These are phyloP conservation scores for Aphidius ervi DNA, from an alignment of 1,140 invertebrate genomes.

Conservation along the genomic window DNA sequence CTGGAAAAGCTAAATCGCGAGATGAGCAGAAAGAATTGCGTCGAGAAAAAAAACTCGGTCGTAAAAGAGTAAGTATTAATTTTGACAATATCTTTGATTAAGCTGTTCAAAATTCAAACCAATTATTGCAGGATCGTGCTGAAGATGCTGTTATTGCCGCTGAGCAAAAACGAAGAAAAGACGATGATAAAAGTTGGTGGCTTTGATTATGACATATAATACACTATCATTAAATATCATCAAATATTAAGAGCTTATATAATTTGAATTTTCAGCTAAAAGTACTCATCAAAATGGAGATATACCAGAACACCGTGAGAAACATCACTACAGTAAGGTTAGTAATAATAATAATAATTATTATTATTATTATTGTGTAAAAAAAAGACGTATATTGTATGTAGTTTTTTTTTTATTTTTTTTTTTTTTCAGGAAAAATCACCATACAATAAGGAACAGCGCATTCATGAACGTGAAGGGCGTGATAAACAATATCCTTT, in stretches of 20 bases:
- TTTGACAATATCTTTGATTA: slow-evolving; percentile 13
- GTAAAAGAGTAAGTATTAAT: slow-evolving; percentile 62
- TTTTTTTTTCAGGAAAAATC: slow-evolving; percentile 65
- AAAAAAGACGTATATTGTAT: not conserved
- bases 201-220: not conserved
- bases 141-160: slow-evolving; percentile 59
- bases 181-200: slow-evolving; percentile 67
- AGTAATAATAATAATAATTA: slow-evolving; percentile 28
- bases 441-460: slow-evolving; percentile 57
- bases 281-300: slow-evolving; percentile 58
- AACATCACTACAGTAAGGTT: slow-evolving; percentile 58
- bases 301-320: slow-evolving; percentile 55
- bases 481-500: slow-evolving; percentile 80
- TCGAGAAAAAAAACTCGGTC: slow-evolving; percentile 70
- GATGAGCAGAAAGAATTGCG: slow-evolving; percentile 68
- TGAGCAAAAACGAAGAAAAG: slow-evolving; percentile 70
- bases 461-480: slow-evolving; percentile 64
- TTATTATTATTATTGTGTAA: too few species aligned
- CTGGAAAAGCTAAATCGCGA: slow-evolving; percentile 59
- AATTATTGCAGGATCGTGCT: slow-evolving; percentile 58
- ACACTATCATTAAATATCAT: not conserved
- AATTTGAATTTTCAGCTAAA: slow-evolving; percentile 34
- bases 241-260: slow-evolving; percentile 1
- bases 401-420: slow-evolving; percentile 6
- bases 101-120: slow-evolving; percentile 1